These are phyloP conservation scores for Sparus aurata DNA, from an alignment of 2,797 vertebrate genomes.

Conservation along the genomic window DNA sequence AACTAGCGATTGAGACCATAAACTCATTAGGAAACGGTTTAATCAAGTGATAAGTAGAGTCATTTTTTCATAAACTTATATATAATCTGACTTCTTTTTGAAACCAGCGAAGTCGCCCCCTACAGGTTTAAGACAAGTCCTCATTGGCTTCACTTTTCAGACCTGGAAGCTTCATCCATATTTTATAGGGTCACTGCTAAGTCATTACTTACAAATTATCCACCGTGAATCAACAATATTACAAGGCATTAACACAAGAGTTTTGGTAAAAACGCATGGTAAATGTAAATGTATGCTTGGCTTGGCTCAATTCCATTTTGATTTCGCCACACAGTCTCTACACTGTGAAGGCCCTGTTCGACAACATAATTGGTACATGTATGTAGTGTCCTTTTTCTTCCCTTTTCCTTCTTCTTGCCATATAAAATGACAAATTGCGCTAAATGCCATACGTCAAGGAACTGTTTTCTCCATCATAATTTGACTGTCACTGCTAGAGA, in stretches of 20 bases:
- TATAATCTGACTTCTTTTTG: too few species aligned
- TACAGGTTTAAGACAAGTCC: too few species aligned
- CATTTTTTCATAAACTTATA: too few species aligned
- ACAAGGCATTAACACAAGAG: neutral
- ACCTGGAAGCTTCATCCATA: too few species aligned
- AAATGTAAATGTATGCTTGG: neutral
- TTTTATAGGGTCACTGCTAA: neutral
- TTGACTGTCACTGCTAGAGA: slow-evolving; percentile 78
- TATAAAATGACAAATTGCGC: slow-evolving; percentile 59
- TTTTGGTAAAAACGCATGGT: neutral
- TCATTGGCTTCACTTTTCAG: too few species aligned
- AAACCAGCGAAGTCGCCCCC: too few species aligned
- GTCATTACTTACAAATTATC: neutral
- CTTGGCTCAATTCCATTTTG: neutral
- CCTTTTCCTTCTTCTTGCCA: slow-evolving; percentile 22
- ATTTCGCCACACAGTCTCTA: neutral
- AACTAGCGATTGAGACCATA: too few species aligned
- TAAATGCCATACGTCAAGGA: slow-evolving; percentile 73
- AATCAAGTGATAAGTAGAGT: too few species aligned
- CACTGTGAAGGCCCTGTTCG: neutral
- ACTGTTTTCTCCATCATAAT: slow-evolving; percentile 74
- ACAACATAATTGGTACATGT: neutral
- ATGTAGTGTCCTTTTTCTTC: slow-evolving; percentile 26
- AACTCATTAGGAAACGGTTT: too few species aligned
- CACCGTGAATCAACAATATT: neutral